Percentiles rank a stretch among this genome's conserved stretches.
Evolutionary conservation across 1,140 invertebrate species (phyloP).

Genomic region (Aphidius gifuensis): DNA sequence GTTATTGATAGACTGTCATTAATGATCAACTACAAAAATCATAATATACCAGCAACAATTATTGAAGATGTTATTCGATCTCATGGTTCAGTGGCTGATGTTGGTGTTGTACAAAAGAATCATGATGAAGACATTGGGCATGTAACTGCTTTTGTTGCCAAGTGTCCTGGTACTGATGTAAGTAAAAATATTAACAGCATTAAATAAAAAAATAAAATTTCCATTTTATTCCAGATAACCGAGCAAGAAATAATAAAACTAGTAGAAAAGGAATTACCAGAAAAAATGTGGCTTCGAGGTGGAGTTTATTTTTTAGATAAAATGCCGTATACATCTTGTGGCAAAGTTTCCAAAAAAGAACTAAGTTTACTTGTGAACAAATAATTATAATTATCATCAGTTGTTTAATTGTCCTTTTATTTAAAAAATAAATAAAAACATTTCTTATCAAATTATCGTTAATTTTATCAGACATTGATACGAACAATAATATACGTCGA

Average conservation of each 20-base stretch:
- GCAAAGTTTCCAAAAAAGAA: constrained; percentile 50
- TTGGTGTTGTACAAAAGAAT: constrained; percentile 61
- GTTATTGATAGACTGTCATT: constrained; percentile 62
- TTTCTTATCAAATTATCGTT: too few relatives aligned
- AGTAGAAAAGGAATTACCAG: constrained; percentile 23
- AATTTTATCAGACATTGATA: too few relatives aligned
- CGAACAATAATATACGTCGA: too few relatives aligned
- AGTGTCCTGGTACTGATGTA: not conserved
- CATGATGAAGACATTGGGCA: constrained; percentile 56
- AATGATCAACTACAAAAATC: constrained; percentile 61
- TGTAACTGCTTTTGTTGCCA: constrained; percentile 56
- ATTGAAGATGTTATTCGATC: constrained; percentile 59
- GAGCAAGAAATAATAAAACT: constrained; percentile 31
- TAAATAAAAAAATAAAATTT: not conserved
- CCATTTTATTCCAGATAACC: constrained; percentile 24
- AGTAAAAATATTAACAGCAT: too few relatives aligned
- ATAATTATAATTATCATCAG: not conserved
- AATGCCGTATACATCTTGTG: constrained; percentile 54
- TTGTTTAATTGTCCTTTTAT: too few relatives aligned
- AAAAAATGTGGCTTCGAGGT: constrained; percentile 40
- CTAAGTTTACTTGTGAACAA: constrained; percentile 31
- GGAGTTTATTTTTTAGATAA: constrained; percentile 52
- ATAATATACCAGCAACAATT: constrained; percentile 58
- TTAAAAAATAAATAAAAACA: too few relatives aligned
- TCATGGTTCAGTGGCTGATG: constrained; percentile 59